A percentile compares a stretch with the other conserved stretches of the same genome.
These are phyloP conservation scores for Agrypnia vestita DNA, from an alignment of 1,140 invertebrate species.

Conservation along the genomic window DNA sequence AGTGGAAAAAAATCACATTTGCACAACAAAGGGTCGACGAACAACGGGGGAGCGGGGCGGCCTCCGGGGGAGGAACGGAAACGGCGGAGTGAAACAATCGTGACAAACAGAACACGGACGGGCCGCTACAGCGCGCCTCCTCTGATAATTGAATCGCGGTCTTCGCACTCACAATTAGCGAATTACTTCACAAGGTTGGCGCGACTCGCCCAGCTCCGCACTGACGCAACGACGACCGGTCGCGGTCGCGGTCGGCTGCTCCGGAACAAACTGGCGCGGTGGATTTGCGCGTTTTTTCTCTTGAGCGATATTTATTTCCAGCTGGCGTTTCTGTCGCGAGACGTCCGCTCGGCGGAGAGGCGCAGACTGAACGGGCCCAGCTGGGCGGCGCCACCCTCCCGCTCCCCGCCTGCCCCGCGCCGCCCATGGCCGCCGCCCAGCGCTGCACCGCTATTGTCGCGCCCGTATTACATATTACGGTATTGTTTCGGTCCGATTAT, in stretches of 20 bases:
- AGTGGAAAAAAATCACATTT: slow-evolving; percentile 38
- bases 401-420: background rate
- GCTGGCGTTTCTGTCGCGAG: slow-evolving; percentile 23
- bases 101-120: slow-evolving; percentile 21
- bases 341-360: slow-evolving; percentile 45
- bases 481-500: slow-evolving; percentile 36
- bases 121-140: background rate
- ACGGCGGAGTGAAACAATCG: background rate
- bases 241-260: slow-evolving; percentile 32
- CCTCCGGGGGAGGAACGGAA: background rate
- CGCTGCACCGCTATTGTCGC: slow-evolving; percentile 18
- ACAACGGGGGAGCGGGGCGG: slow-evolving; percentile 31
- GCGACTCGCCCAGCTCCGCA: slow-evolving; percentile 2
- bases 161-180: slow-evolving; percentile 42
- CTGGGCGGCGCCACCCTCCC: background rate
- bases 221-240: slow-evolving; percentile 28
- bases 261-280: background rate
- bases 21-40: slow-evolving; percentile 45
- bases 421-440: background rate
- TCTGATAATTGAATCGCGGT: slow-evolving; percentile 12
- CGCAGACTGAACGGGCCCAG: slow-evolving; percentile 44
- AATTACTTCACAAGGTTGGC: slow-evolving; percentile 40
- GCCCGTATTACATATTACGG: slow-evolving; percentile 29
- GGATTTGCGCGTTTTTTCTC: background rate
- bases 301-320: slow-evolving; percentile 10